Evolutionary conservation across 1,140 invertebrate species (phyloP).

Genomic region (Coelopa frigida): DNA sequence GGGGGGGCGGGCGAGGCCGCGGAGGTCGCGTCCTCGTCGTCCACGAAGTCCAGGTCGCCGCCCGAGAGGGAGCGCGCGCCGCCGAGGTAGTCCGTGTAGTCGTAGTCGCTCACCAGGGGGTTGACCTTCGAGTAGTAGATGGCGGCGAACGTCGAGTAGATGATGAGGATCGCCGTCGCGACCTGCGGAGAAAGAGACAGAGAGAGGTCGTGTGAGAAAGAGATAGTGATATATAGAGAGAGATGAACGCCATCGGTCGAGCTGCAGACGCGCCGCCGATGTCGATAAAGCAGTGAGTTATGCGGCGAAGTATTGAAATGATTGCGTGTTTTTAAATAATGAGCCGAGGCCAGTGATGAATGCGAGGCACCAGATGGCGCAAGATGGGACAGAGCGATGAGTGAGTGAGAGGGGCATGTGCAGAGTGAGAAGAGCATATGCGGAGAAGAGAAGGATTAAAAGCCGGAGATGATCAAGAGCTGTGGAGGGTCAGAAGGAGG

Average conservation of each 20-base stretch:
- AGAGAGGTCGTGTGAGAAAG: background rate
- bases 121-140: conserved; percentile 81
- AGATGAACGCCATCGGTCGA: background rate
- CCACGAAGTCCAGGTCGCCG: conserved; percentile 45
- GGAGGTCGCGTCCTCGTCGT: conserved; percentile 16
- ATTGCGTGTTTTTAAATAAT: no score
- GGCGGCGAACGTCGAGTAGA: conserved; percentile 74
- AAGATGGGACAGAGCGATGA: no score
- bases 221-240: background rate
- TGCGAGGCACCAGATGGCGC: no score
- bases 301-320: no score
- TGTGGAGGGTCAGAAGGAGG: no score
- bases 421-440: no score
- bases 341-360: no score
- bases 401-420: no score
- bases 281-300: background rate
- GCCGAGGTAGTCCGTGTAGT: conserved; percentile 61
- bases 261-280: background rate
- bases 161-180: conserved; percentile 64
- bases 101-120: conserved; percentile 64
- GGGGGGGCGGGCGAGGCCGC: background rate
- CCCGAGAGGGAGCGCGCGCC: conserved; percentile 49
- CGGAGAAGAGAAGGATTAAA: no score
- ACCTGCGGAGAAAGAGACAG: conserved; percentile 48
- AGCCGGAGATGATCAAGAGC: no score